A percentile compares a stretch with the other conserved stretches of the same genome.
These are phyloP conservation scores for Aspiorhynchus laticeps DNA, from an alignment of 2,113 vertebrate species.

Conservation along the genomic window DNA sequence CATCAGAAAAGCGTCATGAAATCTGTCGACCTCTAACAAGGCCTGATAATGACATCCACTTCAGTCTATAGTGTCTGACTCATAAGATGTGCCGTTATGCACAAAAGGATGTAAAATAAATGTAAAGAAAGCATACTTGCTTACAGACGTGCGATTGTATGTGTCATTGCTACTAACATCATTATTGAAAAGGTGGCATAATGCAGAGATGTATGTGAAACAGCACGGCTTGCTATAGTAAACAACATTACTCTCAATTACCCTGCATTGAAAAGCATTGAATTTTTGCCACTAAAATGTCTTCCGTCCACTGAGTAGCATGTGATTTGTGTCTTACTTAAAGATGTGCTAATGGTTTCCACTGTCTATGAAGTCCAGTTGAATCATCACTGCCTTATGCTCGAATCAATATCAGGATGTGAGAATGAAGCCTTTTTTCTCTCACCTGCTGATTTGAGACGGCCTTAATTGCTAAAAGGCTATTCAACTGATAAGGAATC, in stretches of 20 bases:
- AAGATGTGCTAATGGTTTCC: conserved; percentile 36
- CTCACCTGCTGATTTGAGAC: conserved; percentile 62
- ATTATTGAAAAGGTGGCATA: not conserved
- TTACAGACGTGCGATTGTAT: not conserved
- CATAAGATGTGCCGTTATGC: not conserved
- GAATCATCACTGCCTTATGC: conserved; percentile 56
- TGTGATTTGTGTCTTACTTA: conserved; percentile 32
- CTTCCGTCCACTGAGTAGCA: not conserved
- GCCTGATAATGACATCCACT: not conserved
- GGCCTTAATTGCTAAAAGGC: conserved; percentile 73
- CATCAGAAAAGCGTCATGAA: not conserved
- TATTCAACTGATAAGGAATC: conserved; percentile 71
- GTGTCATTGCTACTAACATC: not conserved
- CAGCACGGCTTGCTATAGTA: not conserved
- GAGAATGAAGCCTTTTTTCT: conserved; percentile 61
- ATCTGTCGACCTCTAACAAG: not conserved
- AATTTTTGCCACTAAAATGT: conserved; percentile 9
- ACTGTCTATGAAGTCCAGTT: conserved; percentile 55
- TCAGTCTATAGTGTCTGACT: not conserved
- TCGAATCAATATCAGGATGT: conserved; percentile 71
- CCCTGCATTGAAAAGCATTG: conserved; percentile 20
- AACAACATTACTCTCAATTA: conserved; percentile 32
- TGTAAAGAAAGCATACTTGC: too few relatives aligned
- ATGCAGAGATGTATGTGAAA: not conserved
- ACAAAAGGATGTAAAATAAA: not conserved